Evolutionary conservation across 2,797 vertebrate species (phyloP).

Genomic region (Aeoliscus strigatus): DNA sequence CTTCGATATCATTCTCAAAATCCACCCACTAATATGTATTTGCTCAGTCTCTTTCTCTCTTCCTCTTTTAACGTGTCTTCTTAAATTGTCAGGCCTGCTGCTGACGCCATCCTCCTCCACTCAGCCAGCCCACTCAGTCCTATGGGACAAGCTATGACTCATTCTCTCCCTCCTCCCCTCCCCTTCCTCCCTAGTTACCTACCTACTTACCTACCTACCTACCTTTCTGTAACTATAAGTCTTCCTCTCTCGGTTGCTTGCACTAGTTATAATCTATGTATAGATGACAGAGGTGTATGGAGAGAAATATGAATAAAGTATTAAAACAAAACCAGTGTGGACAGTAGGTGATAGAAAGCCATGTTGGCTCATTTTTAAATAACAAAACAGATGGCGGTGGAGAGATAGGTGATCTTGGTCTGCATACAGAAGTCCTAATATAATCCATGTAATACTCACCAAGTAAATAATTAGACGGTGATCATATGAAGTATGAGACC

Average conservation of each 20-base stretch:
- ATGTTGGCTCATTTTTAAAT: slow-evolving; percentile 22
- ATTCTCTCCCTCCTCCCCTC: slow-evolving; percentile 62
- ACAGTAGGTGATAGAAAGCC: slow-evolving; percentile 20
- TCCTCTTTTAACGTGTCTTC: slow-evolving; percentile 65
- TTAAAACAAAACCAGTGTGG: slow-evolving; percentile 20
- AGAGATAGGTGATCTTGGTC: slow-evolving; percentile 35
- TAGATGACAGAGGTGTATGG: slow-evolving; percentile 15
- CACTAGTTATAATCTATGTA: slow-evolving; percentile 32
- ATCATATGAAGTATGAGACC: no score
- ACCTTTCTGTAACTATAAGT: slow-evolving; percentile 42
- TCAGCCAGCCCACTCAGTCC: slow-evolving; percentile 76
- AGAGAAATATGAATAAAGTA: slow-evolving; percentile 11
- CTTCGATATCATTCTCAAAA: slow-evolving; percentile 36
- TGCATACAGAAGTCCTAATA: slow-evolving; percentile 41
- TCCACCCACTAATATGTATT: slow-evolving; percentile 50
- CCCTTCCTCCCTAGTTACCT: slow-evolving; percentile 52
- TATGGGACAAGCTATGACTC: slow-evolving; percentile 82
- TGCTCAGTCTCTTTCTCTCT: slow-evolving; percentile 30
- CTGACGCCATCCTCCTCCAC: slow-evolving; percentile 81
- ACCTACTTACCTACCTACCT: slow-evolving; percentile 43
- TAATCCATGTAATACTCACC: no score
- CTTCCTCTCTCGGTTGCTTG: slow-evolving; percentile 25
- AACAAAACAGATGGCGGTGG: slow-evolving; percentile 21
- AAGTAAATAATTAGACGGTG: no score
- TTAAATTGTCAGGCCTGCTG: slow-evolving; percentile 69